Percentiles rank a stretch among this genome's conserved stretches.
These are phyloP conservation scores for Lindbergichthys nudifrons DNA, from an alignment of 2,797 vertebrate species.

Conservation along the genomic window DNA sequence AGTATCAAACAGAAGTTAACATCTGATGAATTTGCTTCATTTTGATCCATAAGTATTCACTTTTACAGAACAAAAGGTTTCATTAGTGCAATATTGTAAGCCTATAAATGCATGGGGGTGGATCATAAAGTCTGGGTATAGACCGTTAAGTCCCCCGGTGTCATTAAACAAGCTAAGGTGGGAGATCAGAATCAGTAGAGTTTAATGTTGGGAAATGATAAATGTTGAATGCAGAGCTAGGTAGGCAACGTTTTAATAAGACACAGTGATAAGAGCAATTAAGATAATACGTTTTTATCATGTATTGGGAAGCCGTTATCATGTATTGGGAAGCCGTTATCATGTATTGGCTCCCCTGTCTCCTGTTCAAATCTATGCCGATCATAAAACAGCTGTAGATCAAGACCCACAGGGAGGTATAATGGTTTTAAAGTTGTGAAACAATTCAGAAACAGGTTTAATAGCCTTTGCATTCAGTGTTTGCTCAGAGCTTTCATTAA, in stretches of 20 bases:
- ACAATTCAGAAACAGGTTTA: slow-evolving; percentile 36
- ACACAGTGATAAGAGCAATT: slow-evolving; percentile 42
- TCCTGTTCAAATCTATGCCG: slow-evolving; percentile 21
- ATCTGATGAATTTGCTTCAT: slow-evolving; percentile 20
- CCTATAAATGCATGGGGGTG: slow-evolving; percentile 50
- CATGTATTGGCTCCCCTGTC: slow-evolving; percentile 55
- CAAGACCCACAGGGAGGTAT: slow-evolving; percentile 40
- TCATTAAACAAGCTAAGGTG: slow-evolving; percentile 61
- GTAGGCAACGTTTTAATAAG: slow-evolving; percentile 44
- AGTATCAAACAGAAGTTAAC: not conserved
- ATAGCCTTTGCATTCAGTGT: slow-evolving; percentile 1
- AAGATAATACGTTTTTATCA: slow-evolving; percentile 29
- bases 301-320: slow-evolving; percentile 45
- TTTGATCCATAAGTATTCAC: slow-evolving; percentile 31
- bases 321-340: slow-evolving; percentile 61
- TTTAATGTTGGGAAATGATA: slow-evolving; percentile 48
- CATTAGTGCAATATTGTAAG: slow-evolving; percentile 32
- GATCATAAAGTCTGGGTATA: slow-evolving; percentile 61
- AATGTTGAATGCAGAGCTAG: slow-evolving; percentile 7
- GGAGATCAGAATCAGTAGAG: slow-evolving; percentile 36
- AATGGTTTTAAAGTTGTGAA: slow-evolving; percentile 42
- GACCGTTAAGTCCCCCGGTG: slow-evolving; percentile 54
- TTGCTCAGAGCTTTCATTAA: slow-evolving; percentile 6
- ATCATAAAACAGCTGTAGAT: slow-evolving; percentile 57
- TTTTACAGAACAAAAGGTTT: slow-evolving; percentile 52